Conservation (phyloP, 2,113 vertebrate species). For the Pungitius pungitius region DNA sequence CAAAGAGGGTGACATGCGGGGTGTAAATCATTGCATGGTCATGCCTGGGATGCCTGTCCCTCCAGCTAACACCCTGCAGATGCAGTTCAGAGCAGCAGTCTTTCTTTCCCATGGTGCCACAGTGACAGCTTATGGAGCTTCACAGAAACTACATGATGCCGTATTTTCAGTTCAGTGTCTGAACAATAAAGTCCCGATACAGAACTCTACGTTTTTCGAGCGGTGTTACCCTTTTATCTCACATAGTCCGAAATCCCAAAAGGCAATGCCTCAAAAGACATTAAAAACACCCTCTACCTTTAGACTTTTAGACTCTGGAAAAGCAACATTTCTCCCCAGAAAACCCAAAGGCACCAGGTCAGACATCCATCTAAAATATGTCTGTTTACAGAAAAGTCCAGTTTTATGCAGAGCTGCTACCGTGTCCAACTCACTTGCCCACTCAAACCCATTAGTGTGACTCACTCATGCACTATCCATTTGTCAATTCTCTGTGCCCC, state of each 20-base stretch:
- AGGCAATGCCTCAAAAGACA: background rate
- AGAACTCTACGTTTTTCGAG: background rate
- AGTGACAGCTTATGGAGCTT: slow-evolving; percentile 66
- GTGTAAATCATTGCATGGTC: background rate
- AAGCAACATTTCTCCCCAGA: background rate
- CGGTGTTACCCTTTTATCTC: background rate
- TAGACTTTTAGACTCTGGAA: background rate
- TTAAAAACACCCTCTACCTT: background rate
- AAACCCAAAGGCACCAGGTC: background rate
- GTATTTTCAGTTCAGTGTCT: background rate
- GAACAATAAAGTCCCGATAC: background rate
- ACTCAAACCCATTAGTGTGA: slow-evolving; percentile 30
- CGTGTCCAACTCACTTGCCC: slow-evolving; percentile 11
- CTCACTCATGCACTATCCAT: slow-evolving; percentile 8
- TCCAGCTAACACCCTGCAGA: slow-evolving; percentile 1
- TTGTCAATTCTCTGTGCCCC: background rate
- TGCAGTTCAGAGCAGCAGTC: background rate
- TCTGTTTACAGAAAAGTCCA: background rate
- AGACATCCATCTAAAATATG: background rate
- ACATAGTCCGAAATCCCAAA: background rate
- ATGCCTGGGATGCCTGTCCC: background rate
- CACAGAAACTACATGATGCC: slow-evolving; percentile 10
- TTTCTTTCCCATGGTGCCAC: slow-evolving; percentile 34
- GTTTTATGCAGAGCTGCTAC: background rate
- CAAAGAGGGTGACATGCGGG: background rate